Percentiles rank a stretch among this genome's conserved stretches.
phyloP scores from a whole-genome alignment of 2,113 vertebrate genomes.

The Machaerirhynchus nigripectus region DNA sequence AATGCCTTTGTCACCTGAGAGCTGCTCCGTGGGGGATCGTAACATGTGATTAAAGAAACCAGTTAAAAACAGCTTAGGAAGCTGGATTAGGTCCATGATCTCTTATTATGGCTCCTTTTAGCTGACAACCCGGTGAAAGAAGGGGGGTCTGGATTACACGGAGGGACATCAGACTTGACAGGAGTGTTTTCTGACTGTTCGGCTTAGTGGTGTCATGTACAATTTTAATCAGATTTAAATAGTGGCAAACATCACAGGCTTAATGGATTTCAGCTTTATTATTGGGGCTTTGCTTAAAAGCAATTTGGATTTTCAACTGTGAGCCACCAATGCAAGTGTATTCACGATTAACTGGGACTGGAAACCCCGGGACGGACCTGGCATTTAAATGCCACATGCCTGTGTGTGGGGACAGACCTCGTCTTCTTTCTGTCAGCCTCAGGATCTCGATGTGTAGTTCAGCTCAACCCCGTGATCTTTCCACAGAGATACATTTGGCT shows the following conservation, averaged over 20 bases:
- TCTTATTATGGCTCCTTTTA: slow-evolving; percentile 28
- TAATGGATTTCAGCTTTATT: slow-evolving; percentile 65
- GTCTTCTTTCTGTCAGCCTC: background rate
- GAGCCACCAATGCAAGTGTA: background rate
- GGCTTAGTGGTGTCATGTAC: slow-evolving; percentile 55
- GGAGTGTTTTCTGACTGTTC: slow-evolving; percentile 47
- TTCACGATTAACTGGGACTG: background rate
- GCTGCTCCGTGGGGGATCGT: background rate
- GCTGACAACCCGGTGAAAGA: background rate
- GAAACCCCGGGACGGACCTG: background rate
- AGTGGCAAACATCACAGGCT: slow-evolving; percentile 60
- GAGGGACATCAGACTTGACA: background rate
- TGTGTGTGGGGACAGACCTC: background rate
- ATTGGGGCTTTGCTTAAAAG: slow-evolving; percentile 54
- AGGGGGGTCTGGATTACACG: slow-evolving; percentile 25
- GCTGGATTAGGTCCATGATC: slow-evolving; percentile 53
- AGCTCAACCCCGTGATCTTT: background rate
- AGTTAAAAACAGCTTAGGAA: slow-evolving; percentile 42
- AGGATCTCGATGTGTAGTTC: rapidly evolving
- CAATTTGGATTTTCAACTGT: slow-evolving; percentile 56
- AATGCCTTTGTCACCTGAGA: slow-evolving; percentile 35
- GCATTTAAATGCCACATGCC: background rate
- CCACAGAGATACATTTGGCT: background rate
- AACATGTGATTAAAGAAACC: slow-evolving; percentile 44
- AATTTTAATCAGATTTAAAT: slow-evolving; percentile 63